Conservation (phyloP, 2,888 invertebrate species). For the Atrina japonica region DNA sequence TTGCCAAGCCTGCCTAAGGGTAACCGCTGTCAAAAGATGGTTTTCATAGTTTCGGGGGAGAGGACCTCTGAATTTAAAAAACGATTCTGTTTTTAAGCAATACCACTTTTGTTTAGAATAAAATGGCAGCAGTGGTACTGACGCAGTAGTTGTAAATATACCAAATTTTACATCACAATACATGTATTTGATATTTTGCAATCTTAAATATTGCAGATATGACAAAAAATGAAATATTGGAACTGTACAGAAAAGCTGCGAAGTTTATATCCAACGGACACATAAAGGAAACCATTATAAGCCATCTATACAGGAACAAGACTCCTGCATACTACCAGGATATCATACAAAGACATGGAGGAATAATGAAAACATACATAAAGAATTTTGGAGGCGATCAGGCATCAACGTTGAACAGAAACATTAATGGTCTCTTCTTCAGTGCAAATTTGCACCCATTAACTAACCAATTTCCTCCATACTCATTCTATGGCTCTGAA, state of each 20-base stretch:
- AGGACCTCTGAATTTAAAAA: too few species aligned
- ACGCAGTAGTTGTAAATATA: too few species aligned
- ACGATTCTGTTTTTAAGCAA: too few species aligned
- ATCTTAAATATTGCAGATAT: constrained; percentile 12
- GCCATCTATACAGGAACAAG: constrained; percentile 37
- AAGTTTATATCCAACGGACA: neutral
- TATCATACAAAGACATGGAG: constrained; percentile 4
- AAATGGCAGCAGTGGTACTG: too few species aligned
- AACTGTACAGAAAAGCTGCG: constrained; percentile 10
- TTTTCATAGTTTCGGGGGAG: too few species aligned
- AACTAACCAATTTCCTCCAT: constrained; percentile 54
- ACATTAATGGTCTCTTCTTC: constrained; percentile 63
- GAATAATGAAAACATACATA: constrained; percentile 31
- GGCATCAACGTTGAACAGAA: constrained; percentile 32
- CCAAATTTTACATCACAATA: too few species aligned
- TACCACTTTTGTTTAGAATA: too few species aligned
- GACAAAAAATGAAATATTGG: constrained; percentile 5
- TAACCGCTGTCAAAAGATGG: too few species aligned
- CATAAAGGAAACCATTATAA: neutral
- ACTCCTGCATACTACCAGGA: constrained; percentile 16
- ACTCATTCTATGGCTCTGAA: constrained; percentile 43
- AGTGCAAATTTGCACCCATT: constrained; percentile 66
- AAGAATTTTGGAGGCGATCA: constrained; percentile 41
- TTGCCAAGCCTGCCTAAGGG: too few species aligned
- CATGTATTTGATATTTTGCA: neutral